A percentile compares a stretch with the other conserved stretches of the same genome.
Conservation (phyloP, 2,888 invertebrate species). For the Drosophila emarginata region DNA sequence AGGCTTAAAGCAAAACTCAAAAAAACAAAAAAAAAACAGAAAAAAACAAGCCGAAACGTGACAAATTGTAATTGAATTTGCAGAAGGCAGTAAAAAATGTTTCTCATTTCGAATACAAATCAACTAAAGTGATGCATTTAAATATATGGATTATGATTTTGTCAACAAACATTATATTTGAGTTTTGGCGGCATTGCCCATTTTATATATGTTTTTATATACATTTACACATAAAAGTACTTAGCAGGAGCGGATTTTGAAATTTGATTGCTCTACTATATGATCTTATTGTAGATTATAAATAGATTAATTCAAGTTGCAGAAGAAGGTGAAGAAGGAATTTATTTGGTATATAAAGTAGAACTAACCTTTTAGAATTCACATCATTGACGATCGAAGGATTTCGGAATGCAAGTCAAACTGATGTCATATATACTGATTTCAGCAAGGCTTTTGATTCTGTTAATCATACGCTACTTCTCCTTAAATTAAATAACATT, state of each 20-base stretch:
- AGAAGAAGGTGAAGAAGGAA: too few relatives aligned
- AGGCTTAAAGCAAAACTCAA: conserved; percentile 47
- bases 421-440: too few relatives aligned
- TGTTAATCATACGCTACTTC: too few relatives aligned
- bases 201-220: neutral
- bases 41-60: neutral
- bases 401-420: too few relatives aligned
- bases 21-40: neutral
- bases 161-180: conserved; percentile 10
- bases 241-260: neutral
- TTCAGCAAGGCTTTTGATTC: too few relatives aligned
- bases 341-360: too few relatives aligned
- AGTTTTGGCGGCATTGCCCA: neutral
- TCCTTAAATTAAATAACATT: too few relatives aligned
- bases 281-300: too few relatives aligned
- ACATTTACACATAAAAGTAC: neutral
- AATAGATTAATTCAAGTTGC: too few relatives aligned
- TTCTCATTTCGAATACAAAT: conserved; percentile 4
- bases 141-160: conserved; percentile 9
- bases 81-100: neutral
- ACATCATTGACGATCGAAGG: too few relatives aligned
- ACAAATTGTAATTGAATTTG: neutral
- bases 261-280: too few relatives aligned
- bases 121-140: conserved; percentile 9
- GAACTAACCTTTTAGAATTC: too few relatives aligned